Conservation (phyloP, 2,888 invertebrate species). For the Prenolepis imparis region DNA sequence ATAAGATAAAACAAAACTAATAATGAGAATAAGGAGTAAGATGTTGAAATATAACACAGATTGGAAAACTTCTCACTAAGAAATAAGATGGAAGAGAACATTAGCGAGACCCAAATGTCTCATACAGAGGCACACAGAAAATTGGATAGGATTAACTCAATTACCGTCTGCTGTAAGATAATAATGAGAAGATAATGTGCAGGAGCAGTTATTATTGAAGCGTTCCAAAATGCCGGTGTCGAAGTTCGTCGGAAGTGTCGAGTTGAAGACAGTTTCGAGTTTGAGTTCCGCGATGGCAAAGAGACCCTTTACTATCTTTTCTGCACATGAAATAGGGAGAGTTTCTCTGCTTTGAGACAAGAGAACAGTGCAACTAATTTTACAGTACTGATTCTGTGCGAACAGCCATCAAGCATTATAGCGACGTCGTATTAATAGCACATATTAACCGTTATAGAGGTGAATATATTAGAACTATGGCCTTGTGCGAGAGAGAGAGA, state of each 20-base stretch:
- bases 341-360: constrained; percentile 34
- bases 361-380: constrained; percentile 42
- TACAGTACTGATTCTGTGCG: constrained; percentile 47
- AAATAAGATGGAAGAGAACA: not conserved
- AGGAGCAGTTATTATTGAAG: constrained; percentile 67
- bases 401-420: constrained; percentile 21
- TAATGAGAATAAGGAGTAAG: not conserved
- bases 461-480: constrained; percentile 7
- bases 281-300: constrained; percentile 28
- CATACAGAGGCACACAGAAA: constrained; percentile 8
- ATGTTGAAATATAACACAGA: constrained; percentile 30
- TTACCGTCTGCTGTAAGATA: constrained; percentile 65
- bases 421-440: constrained; percentile 10
- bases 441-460: constrained; percentile 4
- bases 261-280: constrained; percentile 63
- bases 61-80: constrained; percentile 12
- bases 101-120: not conserved
- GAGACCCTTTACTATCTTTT: constrained; percentile 43
- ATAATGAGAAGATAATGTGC: constrained; percentile 66
- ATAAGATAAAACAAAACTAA: not conserved
- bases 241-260: constrained; percentile 58
- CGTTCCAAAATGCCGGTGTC: constrained; percentile 60
- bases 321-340: constrained; percentile 31
- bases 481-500: not conserved
- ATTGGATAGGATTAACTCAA: constrained; percentile 65